A percentile compares a stretch with the other conserved stretches of the same genome.
These are phyloP conservation scores for Schizopygopsis malacanthus DNA, from an alignment of 2,797 vertebrate species.

Conservation along the genomic window DNA sequence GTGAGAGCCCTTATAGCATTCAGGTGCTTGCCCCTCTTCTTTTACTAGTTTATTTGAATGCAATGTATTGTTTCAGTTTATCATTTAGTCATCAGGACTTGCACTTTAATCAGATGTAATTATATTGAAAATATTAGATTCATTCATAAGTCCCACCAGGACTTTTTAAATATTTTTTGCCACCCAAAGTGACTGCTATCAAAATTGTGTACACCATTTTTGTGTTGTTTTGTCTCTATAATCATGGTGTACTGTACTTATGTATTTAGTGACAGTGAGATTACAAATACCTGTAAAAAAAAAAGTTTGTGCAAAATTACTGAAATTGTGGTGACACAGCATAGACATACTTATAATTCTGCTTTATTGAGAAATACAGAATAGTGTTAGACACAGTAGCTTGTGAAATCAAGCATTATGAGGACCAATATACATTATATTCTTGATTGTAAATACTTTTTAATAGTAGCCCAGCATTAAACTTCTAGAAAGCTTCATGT, in stretches of 20 bases:
- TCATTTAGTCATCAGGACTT: not conserved
- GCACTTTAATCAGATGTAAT: not conserved
- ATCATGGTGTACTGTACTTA: not conserved
- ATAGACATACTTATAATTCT: not conserved
- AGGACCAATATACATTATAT: not conserved
- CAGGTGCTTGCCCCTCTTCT: conserved; percentile 77
- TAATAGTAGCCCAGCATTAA: not conserved
- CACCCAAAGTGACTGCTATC: not conserved
- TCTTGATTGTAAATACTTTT: not conserved
- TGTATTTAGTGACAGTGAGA: not conserved
- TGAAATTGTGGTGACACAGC: not conserved
- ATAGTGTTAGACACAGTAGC: not conserved
- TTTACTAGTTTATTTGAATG: not conserved
- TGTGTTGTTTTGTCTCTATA: not conserved
- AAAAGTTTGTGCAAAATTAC: not conserved
- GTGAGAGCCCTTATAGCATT: conserved; percentile 80
- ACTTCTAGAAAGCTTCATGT: not conserved
- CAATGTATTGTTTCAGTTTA: not conserved
- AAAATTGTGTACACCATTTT: not conserved
- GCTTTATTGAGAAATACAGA: not conserved
- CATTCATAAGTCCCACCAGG: not conserved
- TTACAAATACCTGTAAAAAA: not conserved
- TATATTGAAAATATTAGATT: not conserved
- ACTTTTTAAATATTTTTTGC: not conserved
- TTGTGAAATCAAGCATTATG: not conserved